Conservation (phyloP, 2,113 vertebrate species). For the Fregata magnificens region DNA sequence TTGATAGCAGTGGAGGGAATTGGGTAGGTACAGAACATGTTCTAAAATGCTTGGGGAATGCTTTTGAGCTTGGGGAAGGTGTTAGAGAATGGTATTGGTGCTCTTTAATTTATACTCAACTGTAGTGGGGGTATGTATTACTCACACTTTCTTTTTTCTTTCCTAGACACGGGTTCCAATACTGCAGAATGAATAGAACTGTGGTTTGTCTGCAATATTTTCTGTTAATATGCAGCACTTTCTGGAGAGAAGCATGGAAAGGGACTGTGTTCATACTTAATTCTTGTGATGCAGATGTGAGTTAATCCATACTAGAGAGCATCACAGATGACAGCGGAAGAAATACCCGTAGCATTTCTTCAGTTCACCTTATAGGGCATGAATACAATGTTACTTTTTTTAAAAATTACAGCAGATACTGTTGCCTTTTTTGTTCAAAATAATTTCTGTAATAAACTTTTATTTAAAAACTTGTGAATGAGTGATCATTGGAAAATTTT, state of each 20-base stretch:
- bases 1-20: neutral
- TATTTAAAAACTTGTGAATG: slow-evolving; percentile 79
- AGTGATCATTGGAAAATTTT: neutral
- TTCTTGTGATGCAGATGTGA: slow-evolving; percentile 72
- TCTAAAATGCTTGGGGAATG: neutral
- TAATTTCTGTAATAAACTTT: slow-evolving; percentile 86
- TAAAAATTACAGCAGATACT: slow-evolving; percentile 19
- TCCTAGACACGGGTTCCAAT: slow-evolving; percentile 87
- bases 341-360: slow-evolving; percentile 59
- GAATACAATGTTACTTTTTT: slow-evolving; percentile 47
- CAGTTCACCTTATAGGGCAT: slow-evolving; percentile 59
- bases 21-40: neutral
- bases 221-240: slow-evolving; percentile 65
- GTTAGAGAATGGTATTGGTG: neutral
- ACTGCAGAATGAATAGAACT: slow-evolving; percentile 79
- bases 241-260: slow-evolving; percentile 70
- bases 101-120: neutral
- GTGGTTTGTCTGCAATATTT: slow-evolving; percentile 53
- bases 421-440: slow-evolving; percentile 66
- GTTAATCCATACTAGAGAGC: slow-evolving; percentile 21
- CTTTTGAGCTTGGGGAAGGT: neutral
- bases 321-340: neutral
- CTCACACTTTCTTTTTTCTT: slow-evolving; percentile 36
- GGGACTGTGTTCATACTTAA: slow-evolving; percentile 84
- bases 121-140: neutral